Conservation (phyloP, 2,113 vertebrate genomes). For the Salvelinus sp. region DNA sequence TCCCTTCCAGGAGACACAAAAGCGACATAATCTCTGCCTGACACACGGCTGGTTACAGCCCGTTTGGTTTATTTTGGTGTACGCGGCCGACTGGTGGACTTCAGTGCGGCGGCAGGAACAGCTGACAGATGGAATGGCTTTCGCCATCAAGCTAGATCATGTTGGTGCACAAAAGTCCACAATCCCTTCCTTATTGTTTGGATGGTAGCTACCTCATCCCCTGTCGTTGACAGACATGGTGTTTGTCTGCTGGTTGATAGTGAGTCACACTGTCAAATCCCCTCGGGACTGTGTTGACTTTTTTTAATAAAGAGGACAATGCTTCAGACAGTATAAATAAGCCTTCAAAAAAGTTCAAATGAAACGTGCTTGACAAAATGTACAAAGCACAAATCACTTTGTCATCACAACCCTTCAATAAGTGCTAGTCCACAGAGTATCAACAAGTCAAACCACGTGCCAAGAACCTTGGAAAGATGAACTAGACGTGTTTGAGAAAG, state of each 20-base stretch:
- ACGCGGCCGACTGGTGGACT: slow-evolving; percentile 24
- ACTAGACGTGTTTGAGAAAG: neutral
- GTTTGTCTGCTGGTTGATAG: neutral
- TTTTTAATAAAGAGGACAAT: neutral
- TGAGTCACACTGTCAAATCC: neutral
- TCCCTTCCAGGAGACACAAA: slow-evolving; percentile 45
- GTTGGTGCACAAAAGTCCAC: slow-evolving; percentile 43
- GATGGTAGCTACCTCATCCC: slow-evolving; percentile 22
- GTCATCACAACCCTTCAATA: too few relatives aligned
- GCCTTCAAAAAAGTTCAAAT: too few relatives aligned
- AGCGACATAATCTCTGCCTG: slow-evolving; percentile 44
- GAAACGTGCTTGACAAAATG: neutral
- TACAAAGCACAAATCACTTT: too few relatives aligned
- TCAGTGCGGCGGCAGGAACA: slow-evolving; percentile 20
- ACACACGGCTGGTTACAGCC: slow-evolving; percentile 34
- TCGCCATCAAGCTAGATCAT: slow-evolving; percentile 12
- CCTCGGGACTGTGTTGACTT: neutral
- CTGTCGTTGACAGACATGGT: slow-evolving; percentile 10
- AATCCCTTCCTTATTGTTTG: slow-evolving; percentile 24
- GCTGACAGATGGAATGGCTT: slow-evolving; percentile 6
- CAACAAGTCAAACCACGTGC: neutral
- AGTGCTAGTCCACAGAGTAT: neutral
- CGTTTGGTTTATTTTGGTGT: slow-evolving; percentile 56
- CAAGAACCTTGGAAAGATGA: neutral
- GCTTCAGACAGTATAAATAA: too few relatives aligned